Evolutionary conservation across 2,888 invertebrate species (phyloP).

Genomic region (Alloplasta piceator): DNA sequence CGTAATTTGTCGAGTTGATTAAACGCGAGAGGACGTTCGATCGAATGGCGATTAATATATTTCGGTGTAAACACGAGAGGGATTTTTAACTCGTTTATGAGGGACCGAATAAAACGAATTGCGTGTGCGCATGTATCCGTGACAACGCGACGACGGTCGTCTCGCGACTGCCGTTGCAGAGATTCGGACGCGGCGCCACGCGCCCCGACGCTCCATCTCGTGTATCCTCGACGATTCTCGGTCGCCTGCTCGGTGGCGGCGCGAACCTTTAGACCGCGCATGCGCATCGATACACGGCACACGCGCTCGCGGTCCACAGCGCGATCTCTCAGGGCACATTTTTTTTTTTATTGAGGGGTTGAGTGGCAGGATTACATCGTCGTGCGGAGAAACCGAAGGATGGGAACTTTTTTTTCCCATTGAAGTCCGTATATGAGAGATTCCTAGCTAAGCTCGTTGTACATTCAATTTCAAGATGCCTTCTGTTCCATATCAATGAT

Average conservation of each 20-base stretch:
- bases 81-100: neutral
- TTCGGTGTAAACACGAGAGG: neutral
- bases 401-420: constrained; percentile 51
- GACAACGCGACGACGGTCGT: constrained; percentile 79
- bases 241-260: constrained; percentile 25
- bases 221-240: constrained; percentile 69
- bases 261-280: constrained; percentile 55
- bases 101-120: constrained; percentile 21
- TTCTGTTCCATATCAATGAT: too few species aligned
- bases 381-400: constrained; percentile 51
- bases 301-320: constrained; percentile 61
- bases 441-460: too few species aligned
- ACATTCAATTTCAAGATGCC: too few species aligned
- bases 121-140: constrained; percentile 50
- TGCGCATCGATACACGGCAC: constrained; percentile 43
- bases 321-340: too few species aligned
- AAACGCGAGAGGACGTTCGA: neutral
- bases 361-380: constrained; percentile 72
- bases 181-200: constrained; percentile 79
- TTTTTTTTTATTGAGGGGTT: constrained; percentile 56
- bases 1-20: neutral
- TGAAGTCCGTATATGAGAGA: too few species aligned
- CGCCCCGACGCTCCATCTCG: constrained; percentile 78
- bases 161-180: constrained; percentile 80
- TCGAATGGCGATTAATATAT: constrained; percentile 7